Percentiles rank a stretch among this genome's conserved stretches.
Conservation (phyloP, 2,113 vertebrate species). For the Neogale vison region DNA sequence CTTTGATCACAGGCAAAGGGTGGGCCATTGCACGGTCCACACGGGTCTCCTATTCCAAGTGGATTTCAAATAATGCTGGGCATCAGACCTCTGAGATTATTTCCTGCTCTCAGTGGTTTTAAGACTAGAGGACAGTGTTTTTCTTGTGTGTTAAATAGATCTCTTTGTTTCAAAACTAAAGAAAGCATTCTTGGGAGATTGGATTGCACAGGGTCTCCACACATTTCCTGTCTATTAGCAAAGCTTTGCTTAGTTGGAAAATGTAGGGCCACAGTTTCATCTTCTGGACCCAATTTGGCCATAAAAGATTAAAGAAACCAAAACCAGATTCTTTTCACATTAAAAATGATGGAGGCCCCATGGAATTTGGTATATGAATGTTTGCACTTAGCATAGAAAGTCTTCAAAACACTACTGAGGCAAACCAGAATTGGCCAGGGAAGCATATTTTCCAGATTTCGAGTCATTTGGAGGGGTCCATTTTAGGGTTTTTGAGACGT, state of each 20-base stretch:
- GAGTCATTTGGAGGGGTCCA: conserved; percentile 44
- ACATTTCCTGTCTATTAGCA: conserved; percentile 28
- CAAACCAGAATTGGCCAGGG: conserved; percentile 78
- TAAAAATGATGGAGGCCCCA: conserved; percentile 71
- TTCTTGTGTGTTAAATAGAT: not conserved
- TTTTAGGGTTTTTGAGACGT: conserved; percentile 30
- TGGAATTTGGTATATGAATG: conserved; percentile 62
- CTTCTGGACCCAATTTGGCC: conserved; percentile 68
- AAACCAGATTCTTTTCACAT: conserved; percentile 64
- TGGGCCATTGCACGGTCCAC: not conserved
- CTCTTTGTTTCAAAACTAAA: conserved; percentile 37
- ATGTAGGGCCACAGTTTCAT: conserved; percentile 42
- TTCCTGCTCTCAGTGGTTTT: not conserved
- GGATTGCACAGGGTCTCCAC: not conserved
- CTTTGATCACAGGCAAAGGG: not conserved
- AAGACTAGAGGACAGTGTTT: not conserved
- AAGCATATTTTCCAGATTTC: conserved; percentile 74
- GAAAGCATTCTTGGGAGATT: not conserved
- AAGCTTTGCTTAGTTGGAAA: not conserved
- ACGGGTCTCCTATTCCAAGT: not conserved
- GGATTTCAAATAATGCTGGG: conserved; percentile 3
- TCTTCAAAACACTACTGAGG: conserved; percentile 79
- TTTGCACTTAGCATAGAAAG: conserved; percentile 75
- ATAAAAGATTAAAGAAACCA: conserved; percentile 69
- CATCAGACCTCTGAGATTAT: not conserved